Evolutionary conservation across 2,888 invertebrate genomes (phyloP).

Genomic region (Atrina japonica): DNA sequence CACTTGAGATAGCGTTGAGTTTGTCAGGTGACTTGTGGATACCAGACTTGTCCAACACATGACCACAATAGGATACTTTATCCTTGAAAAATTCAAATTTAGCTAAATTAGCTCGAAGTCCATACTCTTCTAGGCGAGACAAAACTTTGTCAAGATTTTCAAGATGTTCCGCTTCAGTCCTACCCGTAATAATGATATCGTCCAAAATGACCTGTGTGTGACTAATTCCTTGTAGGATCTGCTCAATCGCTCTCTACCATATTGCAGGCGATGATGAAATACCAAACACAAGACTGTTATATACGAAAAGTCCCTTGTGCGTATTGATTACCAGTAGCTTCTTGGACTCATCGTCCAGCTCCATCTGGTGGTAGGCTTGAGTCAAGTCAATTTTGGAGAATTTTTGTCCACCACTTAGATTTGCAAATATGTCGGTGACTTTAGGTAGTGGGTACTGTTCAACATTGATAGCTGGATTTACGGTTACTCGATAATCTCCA

Average conservation of each 20-base stretch:
- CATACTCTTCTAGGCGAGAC: slow-evolving; percentile 18
- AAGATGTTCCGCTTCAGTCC: slow-evolving; percentile 18
- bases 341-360: slow-evolving; percentile 46
- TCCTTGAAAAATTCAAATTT: slow-evolving; percentile 35
- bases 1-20: slow-evolving; percentile 58
- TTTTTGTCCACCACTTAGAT: slow-evolving; percentile 29
- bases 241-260: slow-evolving; percentile 71
- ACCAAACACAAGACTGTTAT: slow-evolving; percentile 26
- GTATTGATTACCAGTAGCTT: slow-evolving; percentile 53
- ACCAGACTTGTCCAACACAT: slow-evolving; percentile 41
- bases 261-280: slow-evolving; percentile 47
- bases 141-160: slow-evolving; percentile 17
- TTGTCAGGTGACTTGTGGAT: slow-evolving; percentile 47
- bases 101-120: slow-evolving; percentile 15
- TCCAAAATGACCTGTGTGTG: slow-evolving; percentile 20
- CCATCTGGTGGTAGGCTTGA: slow-evolving; percentile 53
- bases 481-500: slow-evolving; percentile 14
- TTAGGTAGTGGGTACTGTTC: slow-evolving; percentile 56
- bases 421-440: slow-evolving; percentile 44
- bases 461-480: slow-evolving; percentile 29
- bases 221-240: slow-evolving; percentile 17
- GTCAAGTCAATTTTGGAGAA: slow-evolving; percentile 55
- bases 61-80: slow-evolving; percentile 40
- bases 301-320: slow-evolving; percentile 33
- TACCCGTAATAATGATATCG: slow-evolving; percentile 34